These are phyloP conservation scores for Sphenodon punctatus DNA, from an alignment of 2,797 vertebrate species.

Conservation along the genomic window DNA sequence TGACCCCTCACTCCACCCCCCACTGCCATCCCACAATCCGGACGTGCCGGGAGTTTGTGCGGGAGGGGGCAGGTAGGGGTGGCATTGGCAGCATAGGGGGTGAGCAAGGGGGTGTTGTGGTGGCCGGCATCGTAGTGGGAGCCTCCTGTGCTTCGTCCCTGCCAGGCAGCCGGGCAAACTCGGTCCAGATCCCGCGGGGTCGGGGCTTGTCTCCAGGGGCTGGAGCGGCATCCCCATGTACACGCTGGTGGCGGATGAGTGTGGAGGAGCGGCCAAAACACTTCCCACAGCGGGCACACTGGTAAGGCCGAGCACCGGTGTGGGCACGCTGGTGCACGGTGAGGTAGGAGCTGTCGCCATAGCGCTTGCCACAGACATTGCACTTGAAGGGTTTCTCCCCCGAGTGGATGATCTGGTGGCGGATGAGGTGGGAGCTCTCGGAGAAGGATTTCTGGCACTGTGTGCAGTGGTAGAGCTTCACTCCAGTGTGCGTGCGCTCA, in stretches of 20 bases:
- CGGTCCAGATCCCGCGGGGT: not conserved
- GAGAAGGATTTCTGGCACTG: constrained; percentile 18
- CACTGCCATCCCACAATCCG: not conserved
- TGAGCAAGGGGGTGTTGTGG: fast-evolving
- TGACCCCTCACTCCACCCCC: not conserved
- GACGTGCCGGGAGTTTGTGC: not conserved
- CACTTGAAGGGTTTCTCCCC: not conserved
- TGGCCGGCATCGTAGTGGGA: no score
- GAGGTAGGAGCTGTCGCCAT: not conserved
- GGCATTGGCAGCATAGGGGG: not conserved
- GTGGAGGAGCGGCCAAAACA: not conserved
- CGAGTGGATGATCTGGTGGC: constrained; percentile 4
- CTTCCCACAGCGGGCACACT: not conserved
- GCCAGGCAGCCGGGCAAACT: not conserved
- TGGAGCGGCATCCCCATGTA: not conserved
- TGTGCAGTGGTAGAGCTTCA: not conserved
- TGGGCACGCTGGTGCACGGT: not conserved
- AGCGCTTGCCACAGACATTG: not conserved
- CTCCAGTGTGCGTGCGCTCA: not conserved
- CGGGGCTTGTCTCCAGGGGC: not conserved
- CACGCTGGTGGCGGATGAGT: not conserved
- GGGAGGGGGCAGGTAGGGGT: not conserved
- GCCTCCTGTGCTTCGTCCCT: no score
- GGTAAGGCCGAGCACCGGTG: not conserved
- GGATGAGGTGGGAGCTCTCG: not conserved